These are phyloP conservation scores for Hyaena hyaena DNA, from an alignment of 2,113 vertebrate species.

Conservation along the genomic window DNA sequence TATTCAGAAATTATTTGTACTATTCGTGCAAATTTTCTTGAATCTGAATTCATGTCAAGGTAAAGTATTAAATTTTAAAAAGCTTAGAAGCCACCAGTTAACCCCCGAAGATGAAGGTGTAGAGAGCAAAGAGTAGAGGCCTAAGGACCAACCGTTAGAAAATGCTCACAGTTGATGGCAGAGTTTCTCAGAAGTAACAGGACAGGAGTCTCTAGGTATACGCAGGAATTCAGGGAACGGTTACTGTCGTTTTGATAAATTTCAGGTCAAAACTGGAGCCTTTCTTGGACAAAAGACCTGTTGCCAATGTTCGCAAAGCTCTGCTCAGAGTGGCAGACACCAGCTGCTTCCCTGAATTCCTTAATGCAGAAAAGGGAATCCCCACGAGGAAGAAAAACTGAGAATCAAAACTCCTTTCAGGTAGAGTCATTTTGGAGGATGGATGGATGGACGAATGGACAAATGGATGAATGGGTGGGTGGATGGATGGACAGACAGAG, in stretches of 20 bases:
- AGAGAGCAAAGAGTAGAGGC: background rate
- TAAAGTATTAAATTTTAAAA: constrained; percentile 29
- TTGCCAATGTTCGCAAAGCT: background rate
- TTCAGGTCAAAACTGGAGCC: background rate
- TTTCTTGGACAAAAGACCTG: background rate
- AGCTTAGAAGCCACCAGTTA: background rate
- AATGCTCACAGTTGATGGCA: background rate
- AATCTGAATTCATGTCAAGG: background rate
- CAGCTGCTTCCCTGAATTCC: background rate
- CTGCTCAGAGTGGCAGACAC: background rate
- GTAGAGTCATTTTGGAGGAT: background rate
- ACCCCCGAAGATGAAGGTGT: background rate
- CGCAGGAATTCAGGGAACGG: background rate
- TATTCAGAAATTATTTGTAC: constrained; percentile 40
- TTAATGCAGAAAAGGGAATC: too few relatives aligned
- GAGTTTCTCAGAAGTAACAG: background rate
- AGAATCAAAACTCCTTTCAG: background rate
- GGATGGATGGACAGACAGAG: background rate
- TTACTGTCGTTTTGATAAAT: background rate
- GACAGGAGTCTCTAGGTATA: background rate
- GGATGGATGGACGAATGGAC: background rate
- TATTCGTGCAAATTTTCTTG: background rate
- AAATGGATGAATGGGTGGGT: too few relatives aligned
- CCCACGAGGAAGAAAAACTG: background rate
- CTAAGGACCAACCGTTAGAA: background rate